Conservation (phyloP, 2,113 vertebrate genomes). For the Melanostigma gelatinosum region DNA sequence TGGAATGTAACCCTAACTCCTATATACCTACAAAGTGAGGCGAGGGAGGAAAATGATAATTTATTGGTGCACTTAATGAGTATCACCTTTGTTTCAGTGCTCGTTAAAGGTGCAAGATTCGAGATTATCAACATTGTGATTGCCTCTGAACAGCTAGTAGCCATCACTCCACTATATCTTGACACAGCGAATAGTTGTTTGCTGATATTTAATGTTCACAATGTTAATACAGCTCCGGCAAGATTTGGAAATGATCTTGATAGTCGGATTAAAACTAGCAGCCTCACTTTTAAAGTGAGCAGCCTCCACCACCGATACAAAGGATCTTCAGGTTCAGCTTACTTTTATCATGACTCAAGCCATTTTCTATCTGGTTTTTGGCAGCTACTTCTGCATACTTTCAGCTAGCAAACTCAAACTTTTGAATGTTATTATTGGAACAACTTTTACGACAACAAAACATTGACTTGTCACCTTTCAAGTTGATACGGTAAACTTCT, state of each 20-base stretch:
- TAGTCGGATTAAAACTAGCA: conserved; percentile 18
- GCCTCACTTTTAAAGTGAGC: background rate
- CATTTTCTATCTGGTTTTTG: background rate
- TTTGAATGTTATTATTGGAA: background rate
- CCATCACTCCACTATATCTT: too few relatives aligned
- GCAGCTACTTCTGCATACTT: background rate
- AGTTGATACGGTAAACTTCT: too few relatives aligned
- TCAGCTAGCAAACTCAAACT: background rate
- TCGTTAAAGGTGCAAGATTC: conserved; percentile 2
- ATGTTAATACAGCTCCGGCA: too few relatives aligned
- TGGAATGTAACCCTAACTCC: conserved; percentile 61
- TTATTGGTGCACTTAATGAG: conserved; percentile 37
- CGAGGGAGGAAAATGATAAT: conserved; percentile 35
- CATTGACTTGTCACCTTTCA: background rate
- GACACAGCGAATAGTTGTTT: too few relatives aligned
- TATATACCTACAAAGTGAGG: conserved; percentile 47
- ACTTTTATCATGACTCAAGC: background rate
- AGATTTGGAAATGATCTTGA: conserved; percentile 34
- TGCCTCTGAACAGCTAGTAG: background rate
- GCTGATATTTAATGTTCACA: too few relatives aligned
- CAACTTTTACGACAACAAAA: background rate
- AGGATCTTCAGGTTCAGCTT: too few relatives aligned
- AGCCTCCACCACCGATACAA: background rate
- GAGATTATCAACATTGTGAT: background rate
- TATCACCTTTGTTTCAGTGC: conserved; percentile 38